Conservation (phyloP, 2,888 invertebrate genomes). For the Barypeithes pellucidus region DNA sequence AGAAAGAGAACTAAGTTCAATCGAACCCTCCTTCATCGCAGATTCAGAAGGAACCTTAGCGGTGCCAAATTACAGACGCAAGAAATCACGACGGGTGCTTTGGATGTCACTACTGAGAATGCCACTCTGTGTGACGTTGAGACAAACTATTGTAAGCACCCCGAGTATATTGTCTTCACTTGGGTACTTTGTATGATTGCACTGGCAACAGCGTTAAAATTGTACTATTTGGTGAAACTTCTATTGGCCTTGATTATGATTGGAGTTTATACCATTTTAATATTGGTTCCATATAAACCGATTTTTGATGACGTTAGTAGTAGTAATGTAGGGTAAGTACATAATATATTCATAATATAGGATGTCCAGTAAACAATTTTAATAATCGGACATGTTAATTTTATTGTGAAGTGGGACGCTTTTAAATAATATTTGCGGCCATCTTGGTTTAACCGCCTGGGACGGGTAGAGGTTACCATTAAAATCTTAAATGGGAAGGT, state of each 20-base stretch:
- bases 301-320: slow-evolving; percentile 42
- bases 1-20: neutral
- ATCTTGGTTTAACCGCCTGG: no score
- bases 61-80: neutral
- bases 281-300: slow-evolving; percentile 65
- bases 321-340: slow-evolving; percentile 40
- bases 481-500: no score
- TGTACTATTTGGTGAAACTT: slow-evolving; percentile 91
- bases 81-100: slow-evolving; percentile 14
- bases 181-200: slow-evolving; percentile 95
- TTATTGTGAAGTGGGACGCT: no score
- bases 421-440: no score
- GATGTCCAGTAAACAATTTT: no score
- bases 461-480: no score
- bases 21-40: neutral
- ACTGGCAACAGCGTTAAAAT: slow-evolving; percentile 91
- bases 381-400: no score
- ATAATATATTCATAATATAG: no score
- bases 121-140: neutral
- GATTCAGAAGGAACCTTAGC: slow-evolving; percentile 14
- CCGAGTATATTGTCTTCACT: slow-evolving; percentile 94
- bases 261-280: slow-evolving; percentile 81
- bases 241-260: slow-evolving; percentile 85
- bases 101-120: slow-evolving; percentile 14
- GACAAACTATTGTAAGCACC: slow-evolving; percentile 68